Evolutionary conservation across 2,888 invertebrate genomes (phyloP).

Genomic region (Tyria jacobaeae): DNA sequence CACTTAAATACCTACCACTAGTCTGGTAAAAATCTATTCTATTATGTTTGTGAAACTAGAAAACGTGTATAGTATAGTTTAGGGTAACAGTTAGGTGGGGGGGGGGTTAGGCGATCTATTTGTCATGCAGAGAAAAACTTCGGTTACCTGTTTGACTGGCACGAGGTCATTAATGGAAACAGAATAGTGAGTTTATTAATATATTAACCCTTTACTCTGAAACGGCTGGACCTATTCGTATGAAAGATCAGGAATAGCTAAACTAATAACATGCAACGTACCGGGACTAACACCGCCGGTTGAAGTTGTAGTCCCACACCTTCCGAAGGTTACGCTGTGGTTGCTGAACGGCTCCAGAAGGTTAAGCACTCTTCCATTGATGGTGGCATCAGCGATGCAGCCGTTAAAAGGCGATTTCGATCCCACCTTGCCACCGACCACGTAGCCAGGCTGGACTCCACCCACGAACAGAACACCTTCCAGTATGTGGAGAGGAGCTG

Average conservation of each 20-base stretch:
- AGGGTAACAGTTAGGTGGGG: too few species aligned
- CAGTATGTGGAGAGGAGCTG: constrained; percentile 87
- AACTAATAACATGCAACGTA: constrained; percentile 30
- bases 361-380: constrained; percentile 90
- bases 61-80: too few species aligned
- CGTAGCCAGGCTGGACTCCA: constrained; percentile 90
- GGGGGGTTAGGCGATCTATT: too few species aligned
- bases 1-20: too few species aligned
- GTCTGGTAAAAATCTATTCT: too few species aligned
- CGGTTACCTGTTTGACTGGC: too few species aligned
- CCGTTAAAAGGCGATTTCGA: constrained; percentile 91
- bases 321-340: constrained; percentile 67
- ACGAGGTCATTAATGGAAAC: too few species aligned
- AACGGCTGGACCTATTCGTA: background rate
- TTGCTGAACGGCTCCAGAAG: constrained; percentile 71
- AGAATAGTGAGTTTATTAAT: too few species aligned
- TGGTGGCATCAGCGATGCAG: constrained; percentile 96
- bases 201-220: too few species aligned
- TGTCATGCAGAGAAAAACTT: too few species aligned
- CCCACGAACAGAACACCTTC: constrained; percentile 94
- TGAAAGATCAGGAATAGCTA: background rate
- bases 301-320: constrained; percentile 68
- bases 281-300: constrained; percentile 74
- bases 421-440: constrained; percentile 85
- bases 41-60: too few species aligned